Conservation (phyloP, 2,113 vertebrate species). For the Trichechus manatus region DNA sequence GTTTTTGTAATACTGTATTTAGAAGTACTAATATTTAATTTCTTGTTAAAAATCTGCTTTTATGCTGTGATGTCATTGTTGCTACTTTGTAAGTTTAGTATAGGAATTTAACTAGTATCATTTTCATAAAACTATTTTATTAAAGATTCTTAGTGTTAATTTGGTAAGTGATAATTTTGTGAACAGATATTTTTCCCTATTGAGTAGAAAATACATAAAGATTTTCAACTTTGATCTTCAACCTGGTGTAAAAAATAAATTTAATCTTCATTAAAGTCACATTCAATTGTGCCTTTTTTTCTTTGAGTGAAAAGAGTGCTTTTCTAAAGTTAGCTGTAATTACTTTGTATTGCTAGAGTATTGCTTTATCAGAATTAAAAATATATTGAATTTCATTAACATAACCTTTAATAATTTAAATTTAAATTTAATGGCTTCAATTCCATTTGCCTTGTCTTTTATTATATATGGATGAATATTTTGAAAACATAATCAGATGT, state of each 20-base stretch:
- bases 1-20: slow-evolving; percentile 58
- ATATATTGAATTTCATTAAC: slow-evolving; percentile 51
- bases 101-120: slow-evolving; percentile 34
- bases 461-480: slow-evolving; percentile 34
- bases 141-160: slow-evolving; percentile 29
- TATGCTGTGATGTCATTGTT: background rate
- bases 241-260: background rate
- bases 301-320: slow-evolving; percentile 38
- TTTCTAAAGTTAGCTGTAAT: slow-evolving; percentile 53
- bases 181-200: slow-evolving; percentile 1
- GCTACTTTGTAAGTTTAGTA: slow-evolving; percentile 38
- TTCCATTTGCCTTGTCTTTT: slow-evolving; percentile 45
- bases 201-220: slow-evolving; percentile 38
- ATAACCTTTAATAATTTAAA: slow-evolving; percentile 26
- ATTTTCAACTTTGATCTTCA: slow-evolving; percentile 49
- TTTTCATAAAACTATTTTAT: background rate
- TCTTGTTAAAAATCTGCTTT: background rate
- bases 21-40: slow-evolving; percentile 36
- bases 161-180: slow-evolving; percentile 54
- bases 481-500: slow-evolving; percentile 10
- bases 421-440: slow-evolving; percentile 12
- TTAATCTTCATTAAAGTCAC: slow-evolving; percentile 34
- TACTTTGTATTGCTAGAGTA: background rate
- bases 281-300: background rate
- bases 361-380: slow-evolving; percentile 57